Conservation (phyloP, 37 sponge, comb jelly and placozoan genomes). For the Sycon ciliatum region DNA sequence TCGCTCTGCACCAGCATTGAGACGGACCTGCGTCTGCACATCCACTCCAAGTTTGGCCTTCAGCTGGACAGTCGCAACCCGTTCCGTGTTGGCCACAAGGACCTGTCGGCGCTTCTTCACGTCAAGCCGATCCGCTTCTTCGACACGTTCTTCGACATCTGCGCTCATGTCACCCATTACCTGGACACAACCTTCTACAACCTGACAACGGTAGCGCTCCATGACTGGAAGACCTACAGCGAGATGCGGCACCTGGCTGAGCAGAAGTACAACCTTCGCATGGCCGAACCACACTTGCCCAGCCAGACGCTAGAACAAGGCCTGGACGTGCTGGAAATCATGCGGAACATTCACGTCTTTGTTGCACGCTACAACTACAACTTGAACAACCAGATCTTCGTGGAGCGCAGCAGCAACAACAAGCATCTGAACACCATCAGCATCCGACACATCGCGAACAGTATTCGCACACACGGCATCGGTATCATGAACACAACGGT, state of each 20-base stretch:
- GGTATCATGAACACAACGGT: constrained; percentile 96
- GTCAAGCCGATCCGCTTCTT: constrained; percentile 84
- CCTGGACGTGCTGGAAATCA: constrained; percentile 90
- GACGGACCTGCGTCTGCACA: constrained; percentile 75
- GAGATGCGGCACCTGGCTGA: constrained; percentile 87
- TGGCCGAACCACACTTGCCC: constrained; percentile 96
- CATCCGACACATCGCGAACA: constrained; percentile 94
- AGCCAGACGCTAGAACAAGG: constrained; percentile 95
- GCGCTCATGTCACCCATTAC: constrained; percentile 81
- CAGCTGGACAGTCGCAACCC: constrained; percentile 93
- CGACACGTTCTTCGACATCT: constrained; percentile 72
- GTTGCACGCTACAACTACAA: constrained; percentile 83
- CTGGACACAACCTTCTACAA: constrained; percentile 93
- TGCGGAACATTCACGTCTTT: constrained; percentile 94
- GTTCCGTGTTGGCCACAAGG: constrained; percentile 68
- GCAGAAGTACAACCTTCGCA: constrained; percentile 88
- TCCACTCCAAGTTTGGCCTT: constrained; percentile 65
- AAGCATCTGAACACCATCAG: constrained; percentile 94
- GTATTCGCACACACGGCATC: constrained; percentile 91
- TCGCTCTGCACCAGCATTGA: constrained; percentile 71
- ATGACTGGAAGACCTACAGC: constrained; percentile 94
- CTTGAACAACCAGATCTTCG: constrained; percentile 96
- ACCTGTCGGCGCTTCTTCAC: constrained; percentile 66
- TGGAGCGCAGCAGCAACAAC: constrained; percentile 69
- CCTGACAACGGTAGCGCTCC: constrained; percentile 85